Evolutionary conservation across 2,113 vertebrate genomes (phyloP).

Genomic region (Aythya baeri): DNA sequence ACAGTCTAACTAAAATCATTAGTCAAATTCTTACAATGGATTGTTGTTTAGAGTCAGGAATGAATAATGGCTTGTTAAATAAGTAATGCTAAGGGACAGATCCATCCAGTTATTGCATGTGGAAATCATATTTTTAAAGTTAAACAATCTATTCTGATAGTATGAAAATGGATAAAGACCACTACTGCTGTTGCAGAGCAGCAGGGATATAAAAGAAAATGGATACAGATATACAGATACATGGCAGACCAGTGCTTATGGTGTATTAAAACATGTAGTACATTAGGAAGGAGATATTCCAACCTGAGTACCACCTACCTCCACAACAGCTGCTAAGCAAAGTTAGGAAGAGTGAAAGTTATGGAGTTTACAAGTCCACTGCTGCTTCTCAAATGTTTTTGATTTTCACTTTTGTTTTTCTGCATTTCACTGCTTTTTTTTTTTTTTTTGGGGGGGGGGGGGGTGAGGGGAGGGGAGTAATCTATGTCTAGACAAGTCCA

Average conservation of each 20-base stretch:
- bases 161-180: not conserved
- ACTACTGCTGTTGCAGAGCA: not conserved
- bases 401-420: not conserved
- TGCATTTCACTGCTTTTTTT: not conserved
- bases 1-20: not conserved
- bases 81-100: not conserved
- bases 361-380: not conserved
- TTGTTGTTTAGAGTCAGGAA: not conserved
- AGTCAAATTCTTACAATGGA: not conserved
- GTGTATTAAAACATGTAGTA: not conserved
- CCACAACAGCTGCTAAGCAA: not conserved
- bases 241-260: not conserved
- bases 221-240: not conserved
- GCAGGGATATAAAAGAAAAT: not conserved
- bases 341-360: not conserved
- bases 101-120: not conserved
- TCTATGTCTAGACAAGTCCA: not conserved
- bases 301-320: not conserved
- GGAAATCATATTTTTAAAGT: not conserved
- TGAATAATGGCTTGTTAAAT: not conserved
- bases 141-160: not conserved
- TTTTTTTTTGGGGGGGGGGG: too few species aligned
- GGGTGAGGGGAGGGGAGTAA: not conserved
- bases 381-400: not conserved
- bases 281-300: not conserved